phyloP scores from a whole-genome alignment of 2,113 vertebrate genomes.

The Rhynchomys soricoides region DNA sequence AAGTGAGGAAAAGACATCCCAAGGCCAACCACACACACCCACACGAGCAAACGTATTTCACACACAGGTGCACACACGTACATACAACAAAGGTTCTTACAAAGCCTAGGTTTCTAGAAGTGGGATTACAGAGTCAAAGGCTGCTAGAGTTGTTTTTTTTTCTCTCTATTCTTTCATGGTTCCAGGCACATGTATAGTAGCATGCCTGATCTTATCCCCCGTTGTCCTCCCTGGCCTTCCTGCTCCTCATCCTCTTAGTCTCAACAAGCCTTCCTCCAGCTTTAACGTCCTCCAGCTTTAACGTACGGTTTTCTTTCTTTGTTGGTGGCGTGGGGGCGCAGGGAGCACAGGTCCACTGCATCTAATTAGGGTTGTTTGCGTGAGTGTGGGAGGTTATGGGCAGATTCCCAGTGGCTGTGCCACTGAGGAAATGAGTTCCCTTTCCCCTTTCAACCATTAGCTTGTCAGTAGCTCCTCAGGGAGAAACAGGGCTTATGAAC shows the following conservation, averaged over 20 bases:
- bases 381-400: not conserved
- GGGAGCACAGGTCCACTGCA: not conserved
- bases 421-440: not conserved
- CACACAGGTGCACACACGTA: not conserved
- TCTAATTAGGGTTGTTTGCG: not conserved
- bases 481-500: no score
- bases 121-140: not conserved
- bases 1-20: not conserved
- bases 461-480: not conserved
- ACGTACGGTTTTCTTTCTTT: not conserved
- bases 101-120: not conserved
- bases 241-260: no score
- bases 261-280: not conserved
- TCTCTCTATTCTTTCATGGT: not conserved
- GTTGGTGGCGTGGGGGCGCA: accelerated
- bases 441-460: not conserved
- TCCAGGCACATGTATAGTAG: not conserved
- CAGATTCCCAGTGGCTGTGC: not conserved
- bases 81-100: not conserved
- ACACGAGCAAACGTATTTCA: not conserved
- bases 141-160: not conserved
- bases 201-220: not conserved
- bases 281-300: not conserved
- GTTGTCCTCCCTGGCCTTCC: not conserved
- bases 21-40: not conserved